These are phyloP conservation scores for Boloria selene DNA, from an alignment of 2,888 invertebrate species.

Conservation along the genomic window DNA sequence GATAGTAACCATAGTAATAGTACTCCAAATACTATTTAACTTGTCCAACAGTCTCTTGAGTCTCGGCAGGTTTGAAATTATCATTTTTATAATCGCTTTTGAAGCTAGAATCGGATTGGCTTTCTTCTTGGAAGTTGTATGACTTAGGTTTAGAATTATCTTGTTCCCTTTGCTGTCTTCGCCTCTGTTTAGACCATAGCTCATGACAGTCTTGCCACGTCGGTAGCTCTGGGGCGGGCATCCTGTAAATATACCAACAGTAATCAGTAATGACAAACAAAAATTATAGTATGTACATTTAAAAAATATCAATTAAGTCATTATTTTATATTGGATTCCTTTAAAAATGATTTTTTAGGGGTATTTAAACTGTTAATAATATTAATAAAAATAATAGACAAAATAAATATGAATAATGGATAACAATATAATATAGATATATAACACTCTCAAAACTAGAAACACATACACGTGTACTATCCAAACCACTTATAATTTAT, in stretches of 20 bases:
- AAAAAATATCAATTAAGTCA: neutral
- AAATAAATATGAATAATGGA: too few species aligned
- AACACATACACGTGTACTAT: too few species aligned
- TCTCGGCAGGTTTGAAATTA: slow-evolving; percentile 59
- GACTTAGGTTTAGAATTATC: slow-evolving; percentile 60
- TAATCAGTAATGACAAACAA: neutral
- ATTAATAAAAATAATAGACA: too few species aligned
- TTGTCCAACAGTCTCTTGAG: slow-evolving; percentile 63
- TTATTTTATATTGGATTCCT: too few species aligned
- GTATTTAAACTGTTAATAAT: too few species aligned
- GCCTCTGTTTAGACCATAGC: slow-evolving; percentile 98
- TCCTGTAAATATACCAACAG: slow-evolving; percentile 75
- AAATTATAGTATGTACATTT: neutral
- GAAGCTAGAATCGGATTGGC: slow-evolving; percentile 53
- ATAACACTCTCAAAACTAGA: too few species aligned
- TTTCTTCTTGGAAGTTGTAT: slow-evolving; percentile 49
- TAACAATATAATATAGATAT: too few species aligned
- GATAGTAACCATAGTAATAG: slow-evolving; percentile 52
- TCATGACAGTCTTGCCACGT: slow-evolving; percentile 99
- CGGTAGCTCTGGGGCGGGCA: slow-evolving; percentile 92
- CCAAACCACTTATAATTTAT: too few species aligned
- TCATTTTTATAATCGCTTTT: slow-evolving; percentile 62
- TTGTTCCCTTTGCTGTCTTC: slow-evolving; percentile 91
- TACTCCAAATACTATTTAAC: slow-evolving; percentile 69
- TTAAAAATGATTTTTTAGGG: too few species aligned